Base-by-base conservation (phyloP, 37 sponge, comb jelly and placozoan species). In the Aphrocallistes beatrix region DNA sequence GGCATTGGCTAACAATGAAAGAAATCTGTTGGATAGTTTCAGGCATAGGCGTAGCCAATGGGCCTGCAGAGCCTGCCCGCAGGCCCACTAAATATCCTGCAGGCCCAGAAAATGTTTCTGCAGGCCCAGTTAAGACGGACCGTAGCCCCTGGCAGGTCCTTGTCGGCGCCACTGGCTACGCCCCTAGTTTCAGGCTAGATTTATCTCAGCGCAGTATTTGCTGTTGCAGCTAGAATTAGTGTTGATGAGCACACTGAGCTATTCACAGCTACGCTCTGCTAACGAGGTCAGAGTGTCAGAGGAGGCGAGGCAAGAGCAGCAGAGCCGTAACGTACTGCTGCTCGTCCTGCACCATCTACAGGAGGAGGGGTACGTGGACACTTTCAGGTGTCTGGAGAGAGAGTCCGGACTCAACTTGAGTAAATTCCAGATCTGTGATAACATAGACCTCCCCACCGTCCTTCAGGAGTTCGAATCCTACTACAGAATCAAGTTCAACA, bases 401-500 rank as follows among this genome's bases (percentile, higher is more conserved):
- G 99, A 99, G 75, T 91, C 88, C 0, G 94, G 93, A 1, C 38
- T 82, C 32, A 39, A 87, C 25, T 36, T 99, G 10, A 85, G 83
- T 0, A 87, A 90, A 39, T 95, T 84, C 69, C 84, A 83, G 50
- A 90, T 95, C 23, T 99, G 99, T 88, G 99, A 99, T 45, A 99
- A 99, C 83, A 88, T 99, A 39, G 99, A 99, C 83, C 89, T 99
- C 21, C 45, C 84, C 0, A 92, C 96, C 23, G 86, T 99, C 32
- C 36, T 83, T 36, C 83, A 97, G 93, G 99, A 99, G 49, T 99
- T 88, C 83, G 96, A 99, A 36, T 86, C 96, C 0, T 99, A 95
- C 86, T 94, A 94, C 83, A 88, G 85, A 60, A 84, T 99, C 25
- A 99, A 99, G 82, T 99, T 99, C 85, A 91, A 90, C 38, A 92